Conservation (phyloP, 1,140 invertebrate genomes). For the Zaprionus inermis region DNA sequence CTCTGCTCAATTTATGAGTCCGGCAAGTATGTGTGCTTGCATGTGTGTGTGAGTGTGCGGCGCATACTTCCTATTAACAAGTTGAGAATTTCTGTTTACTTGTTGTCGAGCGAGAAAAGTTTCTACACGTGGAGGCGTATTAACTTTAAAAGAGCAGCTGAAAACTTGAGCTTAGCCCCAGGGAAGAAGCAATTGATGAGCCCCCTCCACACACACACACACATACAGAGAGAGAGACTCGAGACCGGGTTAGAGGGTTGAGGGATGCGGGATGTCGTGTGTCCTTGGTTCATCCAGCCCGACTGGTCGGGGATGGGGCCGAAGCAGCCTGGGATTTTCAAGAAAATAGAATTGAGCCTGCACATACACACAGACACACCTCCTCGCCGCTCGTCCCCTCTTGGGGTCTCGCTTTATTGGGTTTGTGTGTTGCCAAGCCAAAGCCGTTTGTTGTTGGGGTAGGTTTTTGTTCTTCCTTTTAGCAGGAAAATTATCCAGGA, state of each 20-base stretch:
- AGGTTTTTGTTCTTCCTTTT: constrained; percentile 84
- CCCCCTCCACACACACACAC: background rate
- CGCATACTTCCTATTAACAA: constrained; percentile 47
- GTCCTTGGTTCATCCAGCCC: constrained; percentile 50
- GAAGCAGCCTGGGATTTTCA: constrained; percentile 65
- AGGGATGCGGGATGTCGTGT: constrained; percentile 43
- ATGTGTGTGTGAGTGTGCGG: constrained; percentile 9
- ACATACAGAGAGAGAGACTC: too few relatives aligned
- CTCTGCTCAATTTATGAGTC: constrained; percentile 34
- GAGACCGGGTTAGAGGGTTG: constrained; percentile 23
- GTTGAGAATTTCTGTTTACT: constrained; percentile 48
- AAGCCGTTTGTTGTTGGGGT: constrained; percentile 69
- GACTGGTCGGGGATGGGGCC: background rate
- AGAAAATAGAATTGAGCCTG: constrained; percentile 58
- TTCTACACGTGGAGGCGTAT: constrained; percentile 36
- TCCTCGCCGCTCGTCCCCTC: too few relatives aligned
- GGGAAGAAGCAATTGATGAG: constrained; percentile 16
- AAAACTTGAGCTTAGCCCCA: constrained; percentile 46
- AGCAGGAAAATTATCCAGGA: constrained; percentile 57
- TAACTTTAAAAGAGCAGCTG: constrained; percentile 55
- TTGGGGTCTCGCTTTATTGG: constrained; percentile 2
- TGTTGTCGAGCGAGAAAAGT: constrained; percentile 41
- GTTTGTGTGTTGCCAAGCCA: constrained; percentile 40
- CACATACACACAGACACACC: constrained; percentile 33
- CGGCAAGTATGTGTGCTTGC: constrained; percentile 1